phyloP scores from a whole-genome alignment of 2,797 vertebrate species.

The Megaceryle alcyon region DNA sequence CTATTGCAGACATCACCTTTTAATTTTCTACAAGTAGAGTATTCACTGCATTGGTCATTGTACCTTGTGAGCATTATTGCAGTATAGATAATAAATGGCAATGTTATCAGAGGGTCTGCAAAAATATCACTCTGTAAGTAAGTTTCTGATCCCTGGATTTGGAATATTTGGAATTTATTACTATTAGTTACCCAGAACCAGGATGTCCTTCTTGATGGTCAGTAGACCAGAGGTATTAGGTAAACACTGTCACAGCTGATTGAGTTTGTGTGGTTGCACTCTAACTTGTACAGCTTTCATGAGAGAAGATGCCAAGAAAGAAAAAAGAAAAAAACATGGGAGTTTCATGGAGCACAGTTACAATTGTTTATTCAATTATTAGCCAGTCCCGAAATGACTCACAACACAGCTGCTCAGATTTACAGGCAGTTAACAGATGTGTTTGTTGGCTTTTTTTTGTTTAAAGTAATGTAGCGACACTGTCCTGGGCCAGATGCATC shows the following conservation, averaged over 20 bases:
- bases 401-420: constrained; percentile 70
- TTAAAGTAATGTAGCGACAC: constrained; percentile 46
- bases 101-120: background rate
- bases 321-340: background rate
- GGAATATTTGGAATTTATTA: background rate
- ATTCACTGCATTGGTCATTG: background rate
- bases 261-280: background rate
- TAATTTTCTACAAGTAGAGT: background rate
- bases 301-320: constrained; percentile 5
- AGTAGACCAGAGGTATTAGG: background rate
- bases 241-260: background rate
- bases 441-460: constrained; percentile 60
- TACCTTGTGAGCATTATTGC: background rate
- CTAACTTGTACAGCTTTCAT: background rate
- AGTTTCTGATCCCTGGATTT: background rate
- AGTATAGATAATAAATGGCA: background rate
- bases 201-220: background rate
- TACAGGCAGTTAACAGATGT: constrained; percentile 65
- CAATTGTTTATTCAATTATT: constrained; percentile 68
- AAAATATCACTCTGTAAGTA: background rate
- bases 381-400: constrained; percentile 63
- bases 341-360: constrained; percentile 17
- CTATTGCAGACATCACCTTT: background rate
- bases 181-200: background rate
- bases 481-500: constrained; percentile 28